Base-by-base conservation (phyloP, 2,888 invertebrate genomes). In the Flabesymbios commensalis region DNA sequence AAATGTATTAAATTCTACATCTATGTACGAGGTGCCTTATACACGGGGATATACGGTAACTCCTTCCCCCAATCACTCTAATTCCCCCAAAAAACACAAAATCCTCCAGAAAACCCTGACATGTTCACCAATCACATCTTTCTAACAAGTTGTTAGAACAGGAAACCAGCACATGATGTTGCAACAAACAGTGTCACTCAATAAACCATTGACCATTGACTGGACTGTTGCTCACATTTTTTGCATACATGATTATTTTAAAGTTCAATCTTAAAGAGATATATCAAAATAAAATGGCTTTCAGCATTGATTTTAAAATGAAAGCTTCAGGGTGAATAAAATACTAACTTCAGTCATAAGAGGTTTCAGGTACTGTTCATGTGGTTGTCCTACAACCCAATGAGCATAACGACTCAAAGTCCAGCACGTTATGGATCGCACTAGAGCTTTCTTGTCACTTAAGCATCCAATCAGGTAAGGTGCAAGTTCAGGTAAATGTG, bases 381-480 rank as follows among this genome's bases (percentile, higher is more conserved):
- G 95, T 4, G 93, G 92, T 83, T 97, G 96, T 61, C 90, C 88
- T 17, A 98, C 97, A 53, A 99, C 96, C 97, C 97, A 99, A 84
- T 97, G 94, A 45, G 97, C 93, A 84, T 99, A 99, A 57, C 99
- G 88, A 70, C 93, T 94, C 32, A 99, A 86, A 0, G 99, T 99
- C 99, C 99, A 99, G 85, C 99, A 99, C 0, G 98, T 97, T 79
- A 99, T 99, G 68, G 98, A 95, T 64, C 99, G 88, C 55, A 99
- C 96, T 39, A 99, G 86, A 0, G 97, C 95, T 85, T 97, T 96
- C 83, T 93, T 92, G 83, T 98, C 98, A 42, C 89, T 88, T 72
- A 99, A 86, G 83, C 94, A 94, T 74, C 88, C 88, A 74, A 99
- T 94, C 69, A 99, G 87, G 85, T 94, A 99, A 0, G 98, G 98